Base-by-base conservation (phyloP, 2,888 invertebrate genomes). In the Nebria brevicollis region DNA sequence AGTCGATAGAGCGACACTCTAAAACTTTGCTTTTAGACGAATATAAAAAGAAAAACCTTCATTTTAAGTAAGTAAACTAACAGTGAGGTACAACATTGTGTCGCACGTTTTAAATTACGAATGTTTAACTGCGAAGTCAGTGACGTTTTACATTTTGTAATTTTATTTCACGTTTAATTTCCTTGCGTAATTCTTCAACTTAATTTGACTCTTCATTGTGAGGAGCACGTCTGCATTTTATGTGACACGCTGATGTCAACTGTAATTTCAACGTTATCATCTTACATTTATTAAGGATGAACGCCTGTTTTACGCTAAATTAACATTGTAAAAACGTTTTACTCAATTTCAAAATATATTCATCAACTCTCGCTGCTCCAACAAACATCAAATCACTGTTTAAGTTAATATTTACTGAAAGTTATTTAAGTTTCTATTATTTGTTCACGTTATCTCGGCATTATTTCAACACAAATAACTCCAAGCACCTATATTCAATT, bases 91-190 rank as follows among this genome's bases (percentile, higher is more conserved):
- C 8, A 13, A 13, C 54, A 54, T 54, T 54, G 54, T 7, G 8
- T 54, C 8, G 4, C 54, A 54, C 7, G 54, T 8, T 54, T 13
- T 54, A 13, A 54, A 54, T 54, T 54, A 54, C 54, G 54, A 54
- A 54, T 54, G 54, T 54, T 54, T 54, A 54, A 54, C 54, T 34
- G 34, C 34, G 2, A 34, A 34, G 34, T 34, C 54, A 3, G 54
- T 54, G 54, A 54, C 54, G 13, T 54, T 54, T 54, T 54, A 54
- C 54, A 54, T 54, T 8, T 54, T 54, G 54, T 54, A 54, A 54
- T 54, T 54, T 54, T 54, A 54, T 54, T 54, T 54, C 54, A 54
- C 54, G 54, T 54, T 54, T 54, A 54, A 54, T 54, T 54, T 54
- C 54, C 54, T 54, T 13, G 54, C 54, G 8, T 54, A 54, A 54